Conservation (phyloP, 1,140 invertebrate species). For the Drosophila sulfurigaster region DNA sequence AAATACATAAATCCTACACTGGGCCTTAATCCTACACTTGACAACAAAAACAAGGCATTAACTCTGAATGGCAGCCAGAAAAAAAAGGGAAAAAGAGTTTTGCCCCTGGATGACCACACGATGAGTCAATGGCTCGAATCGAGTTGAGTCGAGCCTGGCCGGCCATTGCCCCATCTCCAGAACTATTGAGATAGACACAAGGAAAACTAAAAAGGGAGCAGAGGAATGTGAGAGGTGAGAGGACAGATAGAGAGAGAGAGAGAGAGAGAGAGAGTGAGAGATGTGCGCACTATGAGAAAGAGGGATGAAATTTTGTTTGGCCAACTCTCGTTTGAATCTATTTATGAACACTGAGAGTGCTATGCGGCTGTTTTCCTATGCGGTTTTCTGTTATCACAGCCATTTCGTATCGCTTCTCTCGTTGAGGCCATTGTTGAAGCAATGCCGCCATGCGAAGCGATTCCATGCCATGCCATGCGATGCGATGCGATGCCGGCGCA, state of each 20-base stretch:
- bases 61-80: slow-evolving; percentile 29
- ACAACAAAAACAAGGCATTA: slow-evolving; percentile 59
- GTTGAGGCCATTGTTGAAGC: slow-evolving; percentile 58
- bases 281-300: slow-evolving; percentile 33
- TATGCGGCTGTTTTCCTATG: slow-evolving; percentile 50
- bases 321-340: slow-evolving; percentile 61
- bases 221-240: slow-evolving; percentile 28
- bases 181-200: slow-evolving; percentile 27
- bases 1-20: slow-evolving; percentile 53
- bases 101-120: slow-evolving; percentile 58
- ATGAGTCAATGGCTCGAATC: slow-evolving; percentile 57
- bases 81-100: slow-evolving; percentile 30
- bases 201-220: slow-evolving; percentile 3
- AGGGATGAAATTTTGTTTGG: slow-evolving; percentile 56
- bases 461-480: slow-evolving; percentile 1
- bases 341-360: slow-evolving; percentile 56
- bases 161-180: background rate
- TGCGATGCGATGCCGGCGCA: slow-evolving; percentile 45
- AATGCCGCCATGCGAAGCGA: slow-evolving; percentile 44
- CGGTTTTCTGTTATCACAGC: slow-evolving; percentile 70
- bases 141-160: slow-evolving; percentile 6
- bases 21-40: slow-evolving; percentile 20
- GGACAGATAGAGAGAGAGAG: slow-evolving; percentile 17
- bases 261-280: slow-evolving; percentile 30
- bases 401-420: slow-evolving; percentile 52